Evolutionary conservation across 1,140 invertebrate species (phyloP).

Genomic region (Ceratoteleas bidentatus): DNA sequence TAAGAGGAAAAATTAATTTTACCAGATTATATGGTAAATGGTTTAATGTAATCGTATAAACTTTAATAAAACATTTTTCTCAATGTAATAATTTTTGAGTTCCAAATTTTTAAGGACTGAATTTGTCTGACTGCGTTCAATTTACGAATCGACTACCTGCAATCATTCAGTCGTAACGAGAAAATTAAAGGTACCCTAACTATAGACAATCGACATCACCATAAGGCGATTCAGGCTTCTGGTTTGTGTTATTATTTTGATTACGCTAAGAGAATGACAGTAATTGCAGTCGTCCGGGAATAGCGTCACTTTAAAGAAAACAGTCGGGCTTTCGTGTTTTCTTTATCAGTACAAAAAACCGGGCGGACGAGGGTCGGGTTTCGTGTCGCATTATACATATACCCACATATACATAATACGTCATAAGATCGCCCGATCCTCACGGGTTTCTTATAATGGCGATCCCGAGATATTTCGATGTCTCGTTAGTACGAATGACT

Average conservation of each 20-base stretch:
- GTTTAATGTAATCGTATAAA: too few species aligned
- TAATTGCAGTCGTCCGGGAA: constrained; percentile 23
- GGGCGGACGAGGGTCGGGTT: constrained; percentile 37
- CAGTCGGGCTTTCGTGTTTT: constrained; percentile 23
- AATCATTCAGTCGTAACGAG: too few species aligned
- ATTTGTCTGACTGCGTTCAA: too few species aligned
- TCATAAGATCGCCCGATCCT: constrained; percentile 34
- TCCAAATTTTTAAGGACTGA: too few species aligned
- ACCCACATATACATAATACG: constrained; percentile 46
- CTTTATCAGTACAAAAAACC: constrained; percentile 43
- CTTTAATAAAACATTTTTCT: too few species aligned
- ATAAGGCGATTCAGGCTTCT: neutral
- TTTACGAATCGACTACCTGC: too few species aligned
- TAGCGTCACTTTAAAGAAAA: constrained; percentile 28
- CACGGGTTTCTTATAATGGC: constrained; percentile 44
- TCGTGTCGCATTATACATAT: constrained; percentile 42
- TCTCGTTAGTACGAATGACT: constrained; percentile 78
- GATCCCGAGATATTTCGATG: constrained; percentile 47
- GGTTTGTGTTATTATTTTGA: neutral
- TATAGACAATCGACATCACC: neutral
- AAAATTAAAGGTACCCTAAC: too few species aligned
- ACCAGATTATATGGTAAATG: too few species aligned
- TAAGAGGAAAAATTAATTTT: too few species aligned
- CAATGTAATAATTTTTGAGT: too few species aligned
- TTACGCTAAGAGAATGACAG: constrained; percentile 1